phyloP scores from a whole-genome alignment of 2,888 invertebrate species.

The Schizotus pectinicornis region DNA sequence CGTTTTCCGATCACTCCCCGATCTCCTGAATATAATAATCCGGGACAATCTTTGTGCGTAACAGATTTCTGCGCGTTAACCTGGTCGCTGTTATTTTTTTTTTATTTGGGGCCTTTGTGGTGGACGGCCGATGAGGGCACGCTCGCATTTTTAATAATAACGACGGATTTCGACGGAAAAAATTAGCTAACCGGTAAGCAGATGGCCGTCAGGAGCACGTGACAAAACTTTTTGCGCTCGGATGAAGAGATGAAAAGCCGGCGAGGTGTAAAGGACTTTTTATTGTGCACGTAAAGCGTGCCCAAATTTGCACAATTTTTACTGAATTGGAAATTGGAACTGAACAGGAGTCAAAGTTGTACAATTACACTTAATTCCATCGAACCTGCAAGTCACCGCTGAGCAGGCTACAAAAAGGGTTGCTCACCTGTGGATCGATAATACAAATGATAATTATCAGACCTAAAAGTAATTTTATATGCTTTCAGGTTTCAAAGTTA shows the following conservation, averaged over 20 bases:
- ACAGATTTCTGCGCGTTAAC: constrained; percentile 40
- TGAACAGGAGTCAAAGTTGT: too few relatives aligned
- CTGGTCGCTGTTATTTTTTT: constrained; percentile 31
- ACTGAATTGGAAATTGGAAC: neutral
- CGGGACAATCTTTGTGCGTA: constrained; percentile 45
- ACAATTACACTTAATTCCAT: too few relatives aligned
- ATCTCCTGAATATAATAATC: constrained; percentile 52
- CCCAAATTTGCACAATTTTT: too few relatives aligned
- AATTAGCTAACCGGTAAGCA: constrained; percentile 30
- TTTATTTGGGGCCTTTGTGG: constrained; percentile 31
- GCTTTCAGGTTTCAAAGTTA: too few relatives aligned
- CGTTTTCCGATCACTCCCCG: constrained; percentile 53
- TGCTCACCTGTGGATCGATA: too few relatives aligned
- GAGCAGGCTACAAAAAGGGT: too few relatives aligned
- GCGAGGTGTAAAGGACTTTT: neutral
- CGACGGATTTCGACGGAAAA: constrained; percentile 2
- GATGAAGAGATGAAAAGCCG: constrained; percentile 34
- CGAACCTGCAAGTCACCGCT: too few relatives aligned
- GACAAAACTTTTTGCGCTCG: constrained; percentile 38
- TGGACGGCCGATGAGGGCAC: constrained; percentile 25
- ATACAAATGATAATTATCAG: too few relatives aligned
- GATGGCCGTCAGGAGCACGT: constrained; percentile 42
- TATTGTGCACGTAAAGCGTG: neutral
- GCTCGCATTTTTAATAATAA: constrained; percentile 30
- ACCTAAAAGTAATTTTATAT: too few relatives aligned